Evolutionary conservation across 2,888 invertebrate species (phyloP).

Genomic region (Zeuzera pyrina): DNA sequence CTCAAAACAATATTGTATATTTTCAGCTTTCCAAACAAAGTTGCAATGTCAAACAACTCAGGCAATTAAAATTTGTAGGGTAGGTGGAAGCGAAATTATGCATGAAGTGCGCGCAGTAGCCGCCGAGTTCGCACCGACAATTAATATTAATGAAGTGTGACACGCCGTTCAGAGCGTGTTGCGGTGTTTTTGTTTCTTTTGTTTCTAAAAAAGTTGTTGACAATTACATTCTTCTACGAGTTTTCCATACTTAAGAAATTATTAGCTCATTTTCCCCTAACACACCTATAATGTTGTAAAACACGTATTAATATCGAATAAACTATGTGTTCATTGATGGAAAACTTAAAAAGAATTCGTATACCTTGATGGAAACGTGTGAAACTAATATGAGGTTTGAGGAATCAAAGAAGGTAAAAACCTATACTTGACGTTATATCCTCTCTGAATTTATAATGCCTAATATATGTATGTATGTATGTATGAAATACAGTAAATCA

Average conservation of each 20-base stretch:
- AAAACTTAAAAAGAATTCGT: no score
- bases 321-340: neutral
- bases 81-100: conserved; percentile 53
- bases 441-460: no score
- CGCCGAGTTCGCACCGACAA: conserved; percentile 41
- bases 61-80: conserved; percentile 60
- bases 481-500: no score
- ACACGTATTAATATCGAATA: neutral
- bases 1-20: no score
- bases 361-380: no score
- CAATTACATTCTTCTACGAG: no score
- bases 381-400: no score
- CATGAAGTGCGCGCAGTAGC: conserved; percentile 54
- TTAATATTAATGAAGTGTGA: conserved; percentile 69
- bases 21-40: conserved; percentile 29
- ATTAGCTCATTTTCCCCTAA: conserved; percentile 17
- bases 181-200: conserved; percentile 49
- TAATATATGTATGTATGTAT: no score
- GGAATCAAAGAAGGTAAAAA: no score
- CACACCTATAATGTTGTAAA: neutral
- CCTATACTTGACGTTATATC: no score
- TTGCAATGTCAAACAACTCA: conserved; percentile 38
- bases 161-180: conserved; percentile 43
- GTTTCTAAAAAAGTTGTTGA: conserved; percentile 47
- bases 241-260: no score